Evolutionary conservation across 2,797 vertebrate species (phyloP).

Genomic region (Halcyon smyrnensis): DNA sequence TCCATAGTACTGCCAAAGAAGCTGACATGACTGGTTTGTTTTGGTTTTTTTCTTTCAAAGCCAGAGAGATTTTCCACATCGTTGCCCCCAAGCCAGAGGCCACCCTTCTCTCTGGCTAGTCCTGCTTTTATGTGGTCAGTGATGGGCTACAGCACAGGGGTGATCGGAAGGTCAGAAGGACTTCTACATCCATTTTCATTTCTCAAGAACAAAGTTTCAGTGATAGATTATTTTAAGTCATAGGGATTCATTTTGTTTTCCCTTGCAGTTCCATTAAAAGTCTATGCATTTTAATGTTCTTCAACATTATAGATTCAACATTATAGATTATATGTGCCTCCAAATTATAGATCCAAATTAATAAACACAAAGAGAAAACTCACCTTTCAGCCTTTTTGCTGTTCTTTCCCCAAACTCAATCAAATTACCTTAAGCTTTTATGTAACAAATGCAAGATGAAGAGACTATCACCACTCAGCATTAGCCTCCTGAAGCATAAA

Average conservation of each 20-base stretch:
- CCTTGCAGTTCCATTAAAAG: not conserved
- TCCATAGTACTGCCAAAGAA: not conserved
- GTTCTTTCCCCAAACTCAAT: not conserved
- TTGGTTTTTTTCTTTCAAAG: not conserved
- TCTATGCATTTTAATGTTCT: not conserved
- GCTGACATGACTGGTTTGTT: not conserved
- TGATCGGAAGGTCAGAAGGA: not conserved
- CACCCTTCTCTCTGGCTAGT: not conserved
- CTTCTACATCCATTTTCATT: not conserved
- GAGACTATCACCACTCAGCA: not conserved
- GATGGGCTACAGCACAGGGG: not conserved
- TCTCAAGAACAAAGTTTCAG: not conserved
- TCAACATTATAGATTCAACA: not conserved
- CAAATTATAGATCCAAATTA: not conserved
- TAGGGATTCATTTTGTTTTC: not conserved
- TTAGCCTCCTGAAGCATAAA: not conserved
- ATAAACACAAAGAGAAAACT: not conserved
- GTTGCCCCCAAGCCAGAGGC: not conserved
- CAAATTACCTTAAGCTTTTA: not conserved
- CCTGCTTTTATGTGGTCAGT: not conserved
- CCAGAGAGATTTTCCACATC: not conserved
- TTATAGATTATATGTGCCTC: not conserved
- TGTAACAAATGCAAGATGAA: not conserved
- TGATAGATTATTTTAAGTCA: not conserved
- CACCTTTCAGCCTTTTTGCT: not conserved